Conservation (phyloP, 2,888 invertebrate genomes). For the Pseudococcus jackbeardsleyi region DNA sequence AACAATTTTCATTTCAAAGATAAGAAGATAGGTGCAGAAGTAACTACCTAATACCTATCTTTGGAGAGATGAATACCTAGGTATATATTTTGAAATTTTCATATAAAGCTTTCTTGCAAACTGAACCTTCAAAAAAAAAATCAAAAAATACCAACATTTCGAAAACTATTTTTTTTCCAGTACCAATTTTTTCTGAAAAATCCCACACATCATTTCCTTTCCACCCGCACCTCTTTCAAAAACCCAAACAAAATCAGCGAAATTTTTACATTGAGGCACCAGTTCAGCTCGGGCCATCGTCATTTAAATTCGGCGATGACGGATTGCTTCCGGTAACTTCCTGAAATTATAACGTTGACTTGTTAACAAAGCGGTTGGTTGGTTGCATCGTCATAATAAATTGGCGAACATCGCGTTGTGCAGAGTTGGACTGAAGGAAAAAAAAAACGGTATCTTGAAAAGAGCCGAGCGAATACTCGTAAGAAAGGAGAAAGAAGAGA, state of each 20-base stretch:
- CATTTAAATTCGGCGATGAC: conserved; percentile 16
- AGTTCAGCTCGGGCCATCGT: background rate
- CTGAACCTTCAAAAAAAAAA: no score
- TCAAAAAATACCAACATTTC: no score
- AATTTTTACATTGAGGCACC: background rate
- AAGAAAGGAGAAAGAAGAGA: background rate
- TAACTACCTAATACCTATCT: no score
- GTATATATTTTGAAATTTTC: no score
- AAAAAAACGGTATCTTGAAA: background rate
- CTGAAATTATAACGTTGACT: conserved; percentile 23
- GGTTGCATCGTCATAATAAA: conserved; percentile 7
- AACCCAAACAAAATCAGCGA: background rate
- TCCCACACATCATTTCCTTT: no score
- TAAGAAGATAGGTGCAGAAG: no score
- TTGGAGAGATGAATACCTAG: no score
- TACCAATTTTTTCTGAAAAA: no score
- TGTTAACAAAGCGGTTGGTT: conserved; percentile 15
- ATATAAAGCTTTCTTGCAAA: no score
- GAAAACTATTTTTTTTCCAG: no score
- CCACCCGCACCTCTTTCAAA: no score
- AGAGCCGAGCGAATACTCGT: background rate
- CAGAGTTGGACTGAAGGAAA: background rate
- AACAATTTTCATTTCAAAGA: no score
- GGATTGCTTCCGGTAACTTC: conserved; percentile 32
- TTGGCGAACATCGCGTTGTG: background rate